Base-by-base conservation (phyloP, 2,888 invertebrate genomes). In the Acanthosoma haemorrhoidale region DNA sequence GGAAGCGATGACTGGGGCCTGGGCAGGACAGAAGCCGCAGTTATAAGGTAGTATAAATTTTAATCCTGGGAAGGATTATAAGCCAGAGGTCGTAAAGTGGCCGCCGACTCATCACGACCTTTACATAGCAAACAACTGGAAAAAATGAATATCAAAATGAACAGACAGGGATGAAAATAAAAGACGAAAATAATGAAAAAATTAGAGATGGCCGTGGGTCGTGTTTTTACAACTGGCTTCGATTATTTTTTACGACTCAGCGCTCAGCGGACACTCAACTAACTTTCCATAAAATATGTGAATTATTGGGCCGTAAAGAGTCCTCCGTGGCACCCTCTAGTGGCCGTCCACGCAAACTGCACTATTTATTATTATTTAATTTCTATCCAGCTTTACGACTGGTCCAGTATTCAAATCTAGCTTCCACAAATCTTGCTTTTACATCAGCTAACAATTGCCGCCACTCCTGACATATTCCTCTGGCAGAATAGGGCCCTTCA, bases 331-430 rank as follows among this genome's bases (percentile, higher is more conserved):
- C 9, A 8, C 59, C 29, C 16, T 59, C 34, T 15, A 9, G 11
- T 59, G 16, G 9, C 38, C 36, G 61, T 36, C 36, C 34, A 4
- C 16, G 64, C 15, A 64, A 64, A 64, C 39, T 64, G 38, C 18
- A 18, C 21, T n/a, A n/a, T n/a, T n/a, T n/a, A 38, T 38, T 39
- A 64, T 64, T 64, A 64, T 64, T 64, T 64, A 64, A 64, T 64
- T 64, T 64, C 31, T 16, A 18, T 64, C 16, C 36, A 25, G 18
- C 3, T 64, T 64, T 64, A 64, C 41, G 41, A 64, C 64, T 41
- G 64, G 57, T 67, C 57, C 51, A 67, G 67, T 67, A 67, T 67
- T 67, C 67, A 67, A 67, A 67, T 51, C 43, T 57, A 67, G 43
- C 67, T 57, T 21, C 15, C 11, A 34, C 51, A 67, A 67, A 67